phyloP scores from a whole-genome alignment of 2,888 invertebrate genomes.

The Idaea biselata region DNA sequence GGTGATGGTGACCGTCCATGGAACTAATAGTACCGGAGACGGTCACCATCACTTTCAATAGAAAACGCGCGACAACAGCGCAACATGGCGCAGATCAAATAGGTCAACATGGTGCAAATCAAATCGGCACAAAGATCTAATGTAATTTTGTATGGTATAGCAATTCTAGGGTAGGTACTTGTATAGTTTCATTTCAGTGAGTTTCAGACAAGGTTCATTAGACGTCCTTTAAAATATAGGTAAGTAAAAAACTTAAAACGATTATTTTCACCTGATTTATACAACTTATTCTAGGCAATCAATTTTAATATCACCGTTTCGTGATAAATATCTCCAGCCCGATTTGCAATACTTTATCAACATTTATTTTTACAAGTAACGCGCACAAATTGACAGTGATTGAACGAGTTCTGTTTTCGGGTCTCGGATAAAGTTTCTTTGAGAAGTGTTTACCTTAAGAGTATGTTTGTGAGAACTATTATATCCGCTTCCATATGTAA shows the following conservation, averaged over 20 bases:
- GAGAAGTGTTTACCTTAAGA: background rate
- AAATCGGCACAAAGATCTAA: too few species aligned
- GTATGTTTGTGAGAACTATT: background rate
- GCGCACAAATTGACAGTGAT: slow-evolving; percentile 5
- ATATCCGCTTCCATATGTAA: background rate
- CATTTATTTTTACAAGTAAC: slow-evolving; percentile 1
- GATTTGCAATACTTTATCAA: slow-evolving; percentile 1
- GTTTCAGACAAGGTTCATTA: background rate
- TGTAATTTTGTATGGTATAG: too few species aligned
- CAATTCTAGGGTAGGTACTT: too few species aligned
- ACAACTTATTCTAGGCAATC: background rate
- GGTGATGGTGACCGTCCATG: too few species aligned
- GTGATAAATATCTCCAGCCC: background rate
- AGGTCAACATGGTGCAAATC: too few species aligned
- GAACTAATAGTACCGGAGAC: too few species aligned
- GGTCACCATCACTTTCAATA: too few species aligned
- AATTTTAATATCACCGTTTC: background rate
- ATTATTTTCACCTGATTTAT: background rate
- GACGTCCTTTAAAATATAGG: background rate
- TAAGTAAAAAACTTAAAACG: background rate
- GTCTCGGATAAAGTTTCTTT: background rate
- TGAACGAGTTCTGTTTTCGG: slow-evolving; percentile 3
- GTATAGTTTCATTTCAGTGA: too few species aligned
- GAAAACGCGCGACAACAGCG: too few species aligned
- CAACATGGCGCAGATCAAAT: too few species aligned